Evolutionary conservation across 2,797 vertebrate genomes (phyloP), one percentile per base, ranked within the genome.

Genomic region (Danio aesculapii): DNA sequence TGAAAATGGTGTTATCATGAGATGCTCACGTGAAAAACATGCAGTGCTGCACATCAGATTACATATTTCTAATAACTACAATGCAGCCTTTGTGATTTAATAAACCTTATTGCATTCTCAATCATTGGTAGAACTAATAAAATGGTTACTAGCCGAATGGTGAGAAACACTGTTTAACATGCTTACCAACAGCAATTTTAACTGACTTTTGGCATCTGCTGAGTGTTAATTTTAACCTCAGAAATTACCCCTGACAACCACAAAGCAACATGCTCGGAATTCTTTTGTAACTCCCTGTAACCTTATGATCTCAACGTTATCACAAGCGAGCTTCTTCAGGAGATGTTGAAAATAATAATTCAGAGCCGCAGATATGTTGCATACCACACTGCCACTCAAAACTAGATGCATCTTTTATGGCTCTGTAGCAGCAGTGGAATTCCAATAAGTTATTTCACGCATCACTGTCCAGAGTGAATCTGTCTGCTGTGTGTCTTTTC

Each of bases 361-460:
- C 53, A 43, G 44, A 61, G 8, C 3, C 21, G 49, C 30, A 19
- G 30, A 61, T 47, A 68, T 49, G 16, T 55, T 55, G 19, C 53
- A 4, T 50, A 50, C 11, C 62, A 64, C n/a, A 43, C 21, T 58
- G 9, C 16, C 50, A 57, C 43, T 64, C 82, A 80, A 19, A 70
- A 44, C 13, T 39, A 58, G 8, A 80, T 62, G 8, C 7, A 76
- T 79, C n/a, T 71, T 78, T 44, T 62, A 57, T 68, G 19, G 19
- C 44, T 67, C 9, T 49, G 44, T 19, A 16, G 47, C 68, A 71
- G 9, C 68, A 63, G 10, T 71, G 17, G 41, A 71, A 79, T 79
- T 63, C 47, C 67, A 79, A 21, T 62, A 63, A 53, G 77, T 67
- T 55, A 44, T 70, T 79, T 61, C 10, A 59, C 12, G 30, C 66